Evolutionary conservation across 2,888 invertebrate genomes (phyloP).

Genomic region (Scaptomyza reducta): DNA sequence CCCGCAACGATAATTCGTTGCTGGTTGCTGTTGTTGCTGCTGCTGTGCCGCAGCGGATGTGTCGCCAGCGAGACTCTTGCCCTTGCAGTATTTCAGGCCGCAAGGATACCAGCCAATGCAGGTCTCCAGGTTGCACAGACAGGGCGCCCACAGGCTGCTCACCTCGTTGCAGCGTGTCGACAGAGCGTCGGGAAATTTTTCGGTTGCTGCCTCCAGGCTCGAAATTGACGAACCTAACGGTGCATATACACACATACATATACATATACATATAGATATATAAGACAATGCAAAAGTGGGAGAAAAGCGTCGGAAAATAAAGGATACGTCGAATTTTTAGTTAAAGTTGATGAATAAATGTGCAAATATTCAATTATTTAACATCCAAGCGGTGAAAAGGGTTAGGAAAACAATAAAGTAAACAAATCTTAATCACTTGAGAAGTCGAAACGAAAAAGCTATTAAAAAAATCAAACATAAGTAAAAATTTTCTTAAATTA

Average conservation of each 20-base stretch:
- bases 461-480: too few relatives aligned
- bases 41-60: conserved; percentile 65
- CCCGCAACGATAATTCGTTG: conserved; percentile 93
- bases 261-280: too few relatives aligned
- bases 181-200: conserved; percentile 87
- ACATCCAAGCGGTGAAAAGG: too few relatives aligned
- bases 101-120: conserved; percentile 99
- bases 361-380: too few relatives aligned
- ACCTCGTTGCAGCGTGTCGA: conserved; percentile 88
- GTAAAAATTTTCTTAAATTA: too few relatives aligned
- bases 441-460: too few relatives aligned
- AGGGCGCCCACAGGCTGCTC: conserved; percentile 89
- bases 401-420: too few relatives aligned
- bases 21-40: conserved; percentile 51
- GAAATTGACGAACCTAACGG: conserved; percentile 88
- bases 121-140: conserved; percentile 93
- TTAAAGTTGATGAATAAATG: neutral
- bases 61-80: conserved; percentile 86
- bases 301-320: neutral
- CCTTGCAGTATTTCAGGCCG: conserved; percentile 96
- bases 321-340: too few relatives aligned
- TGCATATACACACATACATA: too few relatives aligned
- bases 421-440: too few relatives aligned
- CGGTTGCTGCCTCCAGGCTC: conserved; percentile 89
- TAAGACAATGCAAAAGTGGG: neutral